Base-by-base conservation (phyloP, 1,140 invertebrate genomes). In the Ceratoteleas bidentatus region DNA sequence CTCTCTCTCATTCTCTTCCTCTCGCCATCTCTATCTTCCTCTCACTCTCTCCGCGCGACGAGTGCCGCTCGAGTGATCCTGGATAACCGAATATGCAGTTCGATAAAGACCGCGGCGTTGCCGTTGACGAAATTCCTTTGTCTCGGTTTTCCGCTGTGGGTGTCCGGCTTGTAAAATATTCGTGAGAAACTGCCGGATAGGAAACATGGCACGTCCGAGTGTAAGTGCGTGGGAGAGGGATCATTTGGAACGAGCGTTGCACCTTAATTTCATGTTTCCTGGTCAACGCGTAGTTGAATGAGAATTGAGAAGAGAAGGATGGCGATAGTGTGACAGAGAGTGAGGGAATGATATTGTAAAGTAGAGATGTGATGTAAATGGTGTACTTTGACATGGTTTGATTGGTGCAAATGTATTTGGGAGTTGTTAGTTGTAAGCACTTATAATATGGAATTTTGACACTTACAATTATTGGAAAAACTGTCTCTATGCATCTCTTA, bases 111-210 rank as follows among this genome's bases (percentile, higher is more conserved):
- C 68, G 33, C 49, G 32, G 47, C n/a, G 14, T 49, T 56, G n/a
- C 38, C 34, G 56, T 80, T 69, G 64, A 73, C 60, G 56, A 62
- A 15, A 40, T 36, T 38, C 54, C 64, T 54, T 54, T 50, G 69
- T 80, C 69, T 72, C 77, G 61, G 68, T 73, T 73, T 45, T 13
- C 57, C 64, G 68, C 73, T 80, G 50, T 79, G 56, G 68, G 68
- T 79, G 68, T 79, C 56, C 61, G 61, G 49, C 73, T 79, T 56
- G 68, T 56, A 73, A 79, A 79, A 79, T 79, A 79, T 79, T 79
- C 76, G 76, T 79, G 76, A 79, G 76, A 79, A 79, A 78, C 60
- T 64, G 66, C 36, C 9, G 36, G 16, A 77, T 69, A 45, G 66
- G 68, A 76, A 76, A 61, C 62, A 61, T 50, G 56, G 72, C 24